phyloP scores from a whole-genome alignment of 92 coral and sea anemone genomes.

The Bergia sp. region DNA sequence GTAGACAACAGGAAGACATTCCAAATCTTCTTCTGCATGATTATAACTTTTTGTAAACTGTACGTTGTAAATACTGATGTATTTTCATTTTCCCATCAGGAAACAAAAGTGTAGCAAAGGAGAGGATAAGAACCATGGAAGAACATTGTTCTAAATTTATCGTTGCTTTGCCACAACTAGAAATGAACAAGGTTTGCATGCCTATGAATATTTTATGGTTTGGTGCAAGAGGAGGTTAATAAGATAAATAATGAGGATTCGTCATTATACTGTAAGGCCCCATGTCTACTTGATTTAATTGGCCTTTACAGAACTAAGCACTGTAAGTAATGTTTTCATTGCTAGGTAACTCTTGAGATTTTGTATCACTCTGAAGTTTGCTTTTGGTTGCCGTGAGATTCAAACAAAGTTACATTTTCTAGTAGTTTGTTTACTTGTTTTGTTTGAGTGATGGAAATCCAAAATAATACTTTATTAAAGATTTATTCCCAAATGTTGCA shows the following conservation, averaged over 20 bases:
- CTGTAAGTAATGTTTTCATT: too few species aligned
- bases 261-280: neutral
- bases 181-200: slow-evolving; percentile 21
- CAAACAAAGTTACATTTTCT: neutral
- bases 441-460: too few species aligned
- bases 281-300: too few species aligned
- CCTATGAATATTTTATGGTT: slow-evolving; percentile 5
- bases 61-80: neutral
- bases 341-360: neutral
- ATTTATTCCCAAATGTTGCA: neutral
- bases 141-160: slow-evolving; percentile 1
- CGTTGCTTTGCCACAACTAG: neutral
- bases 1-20: too few species aligned
- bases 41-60: neutral
- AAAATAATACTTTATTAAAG: neutral
- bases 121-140: neutral
- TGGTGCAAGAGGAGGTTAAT: neutral
- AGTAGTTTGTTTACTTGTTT: neutral
- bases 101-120: too few species aligned
- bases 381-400: neutral
- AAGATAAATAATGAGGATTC: neutral
- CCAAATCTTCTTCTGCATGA: neutral
- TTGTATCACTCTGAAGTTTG: neutral
- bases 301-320: neutral
- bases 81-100: neutral